phyloP scores from a whole-genome alignment of 1,140 invertebrate genomes.

The Theocolax elegans region DNA sequence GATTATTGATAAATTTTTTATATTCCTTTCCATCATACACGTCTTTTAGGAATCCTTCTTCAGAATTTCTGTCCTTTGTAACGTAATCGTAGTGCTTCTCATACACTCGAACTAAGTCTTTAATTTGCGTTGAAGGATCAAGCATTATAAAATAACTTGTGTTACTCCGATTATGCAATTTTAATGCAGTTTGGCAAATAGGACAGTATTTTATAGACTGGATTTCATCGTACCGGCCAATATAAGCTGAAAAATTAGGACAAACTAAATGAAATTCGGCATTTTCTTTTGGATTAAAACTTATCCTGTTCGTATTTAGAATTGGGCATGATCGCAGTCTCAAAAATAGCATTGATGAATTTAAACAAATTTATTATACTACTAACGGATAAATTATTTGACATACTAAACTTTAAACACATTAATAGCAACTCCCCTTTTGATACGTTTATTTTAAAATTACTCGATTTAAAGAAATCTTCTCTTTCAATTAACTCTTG shows the following conservation, averaged over 20 bases:
- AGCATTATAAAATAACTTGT: slow-evolving; percentile 14
- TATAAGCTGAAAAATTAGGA: not conserved
- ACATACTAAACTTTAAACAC: not conserved
- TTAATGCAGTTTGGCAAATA: not conserved
- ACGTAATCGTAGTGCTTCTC: not conserved
- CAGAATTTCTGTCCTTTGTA: not conserved
- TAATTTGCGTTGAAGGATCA: not conserved
- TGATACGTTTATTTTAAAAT: not conserved
- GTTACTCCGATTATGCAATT: not conserved
- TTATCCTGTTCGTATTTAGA: slow-evolving; percentile 9
- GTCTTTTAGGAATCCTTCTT: not conserved
- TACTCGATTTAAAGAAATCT: not conserved
- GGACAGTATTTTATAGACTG: not conserved
- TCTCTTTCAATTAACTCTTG: not conserved
- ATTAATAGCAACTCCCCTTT: slow-evolving; percentile 3
- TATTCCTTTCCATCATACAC: too few species aligned
- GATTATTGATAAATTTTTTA: not conserved
- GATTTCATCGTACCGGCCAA: not conserved
- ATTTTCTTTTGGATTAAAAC: not conserved
- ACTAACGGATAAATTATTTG: not conserved
- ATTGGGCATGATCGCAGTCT: not conserved
- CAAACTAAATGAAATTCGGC: slow-evolving; percentile 15
- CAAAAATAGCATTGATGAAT: slow-evolving; percentile 23
- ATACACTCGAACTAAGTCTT: not conserved
- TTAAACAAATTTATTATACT: slow-evolving; percentile 7